Percentiles rank a stretch among this genome's conserved stretches.
phyloP scores from a whole-genome alignment of 2,113 vertebrate species.

The Callaeas wilsoni region DNA sequence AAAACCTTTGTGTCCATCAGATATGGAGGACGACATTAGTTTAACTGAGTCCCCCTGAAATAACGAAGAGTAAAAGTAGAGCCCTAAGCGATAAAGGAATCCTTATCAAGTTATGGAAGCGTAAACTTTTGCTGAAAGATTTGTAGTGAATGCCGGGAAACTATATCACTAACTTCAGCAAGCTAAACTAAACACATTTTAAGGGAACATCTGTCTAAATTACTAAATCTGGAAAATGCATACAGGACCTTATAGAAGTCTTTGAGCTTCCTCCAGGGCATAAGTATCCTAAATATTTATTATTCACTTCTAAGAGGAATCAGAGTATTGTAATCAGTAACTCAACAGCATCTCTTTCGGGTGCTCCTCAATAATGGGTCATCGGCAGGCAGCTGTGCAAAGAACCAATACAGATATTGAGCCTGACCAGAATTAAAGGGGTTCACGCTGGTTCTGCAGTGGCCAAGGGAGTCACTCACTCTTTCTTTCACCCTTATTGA shows the following conservation, averaged over 20 bases:
- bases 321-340: neutral
- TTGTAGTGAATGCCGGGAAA: neutral
- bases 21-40: neutral
- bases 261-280: neutral
- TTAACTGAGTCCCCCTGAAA: neutral
- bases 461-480: neutral
- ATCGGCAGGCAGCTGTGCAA: neutral
- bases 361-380: neutral
- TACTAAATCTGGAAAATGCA: neutral
- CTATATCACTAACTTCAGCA: neutral
- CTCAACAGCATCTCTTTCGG: neutral
- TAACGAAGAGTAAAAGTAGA: neutral
- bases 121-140: neutral
- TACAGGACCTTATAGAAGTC: neutral
- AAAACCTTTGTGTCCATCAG: neutral
- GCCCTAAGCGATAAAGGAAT: neutral
- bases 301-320: neutral
- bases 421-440: neutral
- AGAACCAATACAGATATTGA: neutral
- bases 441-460: neutral
- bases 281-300: neutral
- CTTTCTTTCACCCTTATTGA: neutral
- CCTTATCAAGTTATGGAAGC: neutral
- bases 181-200: neutral
- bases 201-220: neutral